Evolutionary conservation across 2,113 vertebrate species (phyloP).

Genomic region (Labeo rohita): DNA sequence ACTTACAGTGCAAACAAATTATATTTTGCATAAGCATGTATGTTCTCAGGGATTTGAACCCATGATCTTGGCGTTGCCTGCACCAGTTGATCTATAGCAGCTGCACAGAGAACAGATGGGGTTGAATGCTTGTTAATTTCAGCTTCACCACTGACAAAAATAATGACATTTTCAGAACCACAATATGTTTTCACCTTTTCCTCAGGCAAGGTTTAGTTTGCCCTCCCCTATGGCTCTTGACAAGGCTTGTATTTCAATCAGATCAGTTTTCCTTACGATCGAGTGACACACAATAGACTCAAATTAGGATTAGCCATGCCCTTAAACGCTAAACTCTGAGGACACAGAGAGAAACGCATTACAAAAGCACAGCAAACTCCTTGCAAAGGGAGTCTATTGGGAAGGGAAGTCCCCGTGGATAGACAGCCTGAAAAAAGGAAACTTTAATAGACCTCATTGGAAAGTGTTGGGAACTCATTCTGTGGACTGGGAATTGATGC

Average conservation of each 20-base stretch:
- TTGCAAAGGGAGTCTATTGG: background rate
- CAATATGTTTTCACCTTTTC: slow-evolving; percentile 18
- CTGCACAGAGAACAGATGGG: background rate
- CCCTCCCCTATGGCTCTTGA: background rate
- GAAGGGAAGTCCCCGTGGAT: background rate
- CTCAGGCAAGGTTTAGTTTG: slow-evolving; percentile 20
- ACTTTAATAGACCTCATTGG: background rate
- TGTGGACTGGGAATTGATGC: background rate
- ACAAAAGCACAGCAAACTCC: background rate
- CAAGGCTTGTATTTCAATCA: slow-evolving; percentile 10
- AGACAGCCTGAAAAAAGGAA: background rate
- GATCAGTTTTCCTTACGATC: background rate
- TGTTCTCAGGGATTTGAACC: background rate
- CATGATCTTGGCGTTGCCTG: background rate
- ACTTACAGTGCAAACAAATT: background rate
- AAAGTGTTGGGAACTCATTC: slow-evolving; percentile 9
- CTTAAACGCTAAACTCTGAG: background rate
- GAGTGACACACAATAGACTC: background rate
- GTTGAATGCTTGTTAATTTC: slow-evolving; percentile 2
- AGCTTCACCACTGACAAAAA: background rate
- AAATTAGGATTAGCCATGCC: background rate
- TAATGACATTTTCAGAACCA: background rate
- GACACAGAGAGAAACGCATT: background rate
- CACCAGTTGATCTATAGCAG: background rate
- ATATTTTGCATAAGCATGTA: background rate